Percentiles rank a stretch among this genome's conserved stretches.
phyloP scores from a whole-genome alignment of 2,888 invertebrate species.

The Caenorhabditis parvicauda region DNA sequence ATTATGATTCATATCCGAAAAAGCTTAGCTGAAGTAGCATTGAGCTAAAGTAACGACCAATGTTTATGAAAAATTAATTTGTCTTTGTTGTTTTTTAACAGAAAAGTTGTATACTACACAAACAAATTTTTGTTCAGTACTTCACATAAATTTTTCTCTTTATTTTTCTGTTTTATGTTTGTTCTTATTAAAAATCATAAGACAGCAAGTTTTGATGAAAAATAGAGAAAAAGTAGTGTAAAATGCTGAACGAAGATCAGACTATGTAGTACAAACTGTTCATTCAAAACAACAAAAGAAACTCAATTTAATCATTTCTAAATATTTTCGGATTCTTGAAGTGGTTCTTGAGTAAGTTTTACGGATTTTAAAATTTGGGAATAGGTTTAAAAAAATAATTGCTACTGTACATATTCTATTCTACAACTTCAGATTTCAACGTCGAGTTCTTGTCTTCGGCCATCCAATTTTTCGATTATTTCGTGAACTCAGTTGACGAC shows the following conservation, averaged over 20 bases:
- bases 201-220: neutral
- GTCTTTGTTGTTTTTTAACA: neutral
- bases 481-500: slow-evolving; percentile 97
- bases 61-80: too few species aligned
- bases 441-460: slow-evolving; percentile 76
- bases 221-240: neutral
- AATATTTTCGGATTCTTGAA: neutral
- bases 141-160: neutral
- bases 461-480: slow-evolving; percentile 86
- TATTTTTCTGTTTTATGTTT: neutral
- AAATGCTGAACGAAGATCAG: neutral
- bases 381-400: too few species aligned
- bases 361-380: neutral
- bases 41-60: too few species aligned
- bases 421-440: slow-evolving; percentile 80
- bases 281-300: neutral
- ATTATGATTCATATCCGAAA: too few species aligned
- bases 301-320: too few species aligned
- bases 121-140: neutral
- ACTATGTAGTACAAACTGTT: neutral
- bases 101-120: neutral
- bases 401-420: neutral
- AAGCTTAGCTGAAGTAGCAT: too few species aligned
- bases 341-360: neutral
- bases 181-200: neutral